Conservation (phyloP, 2,113 vertebrate species). For the Amazona guildingii region DNA sequence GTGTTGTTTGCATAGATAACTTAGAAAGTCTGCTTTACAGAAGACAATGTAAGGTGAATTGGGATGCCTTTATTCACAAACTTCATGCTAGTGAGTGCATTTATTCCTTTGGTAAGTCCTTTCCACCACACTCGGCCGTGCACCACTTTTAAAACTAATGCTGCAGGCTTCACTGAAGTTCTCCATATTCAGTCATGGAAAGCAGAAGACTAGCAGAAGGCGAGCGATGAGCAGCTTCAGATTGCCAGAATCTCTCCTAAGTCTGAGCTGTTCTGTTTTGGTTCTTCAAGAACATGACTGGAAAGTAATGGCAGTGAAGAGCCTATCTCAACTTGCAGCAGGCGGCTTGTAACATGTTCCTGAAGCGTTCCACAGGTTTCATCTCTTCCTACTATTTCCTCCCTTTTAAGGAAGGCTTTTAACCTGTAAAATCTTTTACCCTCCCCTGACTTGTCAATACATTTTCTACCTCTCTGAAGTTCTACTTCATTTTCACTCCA, state of each 20-base stretch:
- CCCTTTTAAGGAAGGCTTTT: background rate
- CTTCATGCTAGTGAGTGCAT: background rate
- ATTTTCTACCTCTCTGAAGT: background rate
- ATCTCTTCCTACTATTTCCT: background rate
- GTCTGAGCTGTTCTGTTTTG: background rate
- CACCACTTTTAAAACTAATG: background rate
- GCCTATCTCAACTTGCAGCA: background rate
- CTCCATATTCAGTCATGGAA: background rate
- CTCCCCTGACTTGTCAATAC: background rate
- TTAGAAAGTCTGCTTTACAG: background rate
- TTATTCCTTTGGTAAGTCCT: background rate
- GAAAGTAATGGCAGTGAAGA: background rate
- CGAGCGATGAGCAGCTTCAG: background rate
- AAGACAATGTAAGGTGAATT: background rate
- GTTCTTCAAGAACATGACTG: background rate
- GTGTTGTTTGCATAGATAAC: background rate
- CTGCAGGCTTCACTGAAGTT: background rate
- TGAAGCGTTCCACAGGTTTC: accelerated
- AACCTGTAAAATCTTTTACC: background rate
- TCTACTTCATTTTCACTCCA: background rate
- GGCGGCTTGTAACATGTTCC: background rate
- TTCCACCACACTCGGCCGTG: background rate
- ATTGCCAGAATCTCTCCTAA: background rate
- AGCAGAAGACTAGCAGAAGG: background rate
- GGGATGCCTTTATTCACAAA: background rate